Conservation (phyloP, 2,888 invertebrate genomes). For the Neria commutata region DNA sequence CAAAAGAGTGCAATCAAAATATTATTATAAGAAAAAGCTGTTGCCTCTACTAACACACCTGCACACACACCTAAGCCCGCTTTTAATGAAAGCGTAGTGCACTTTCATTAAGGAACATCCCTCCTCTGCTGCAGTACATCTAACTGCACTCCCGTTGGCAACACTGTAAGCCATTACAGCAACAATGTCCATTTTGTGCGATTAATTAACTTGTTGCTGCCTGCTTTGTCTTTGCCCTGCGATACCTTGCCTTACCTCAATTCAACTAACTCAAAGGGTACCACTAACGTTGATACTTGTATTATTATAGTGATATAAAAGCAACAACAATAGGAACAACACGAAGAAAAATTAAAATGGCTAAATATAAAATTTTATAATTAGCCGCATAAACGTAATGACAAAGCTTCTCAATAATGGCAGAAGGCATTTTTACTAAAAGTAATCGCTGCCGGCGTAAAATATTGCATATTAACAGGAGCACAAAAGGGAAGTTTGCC, state of each 20-base stretch:
- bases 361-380: constrained; percentile 33
- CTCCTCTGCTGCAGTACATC: too few species aligned
- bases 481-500: too few species aligned
- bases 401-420: constrained; percentile 21
- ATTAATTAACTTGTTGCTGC: constrained; percentile 24
- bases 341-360: constrained; percentile 8
- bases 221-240: not conserved
- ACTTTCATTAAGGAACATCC: not conserved
- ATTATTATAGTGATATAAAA: too few species aligned
- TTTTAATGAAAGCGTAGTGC: too few species aligned
- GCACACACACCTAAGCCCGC: not conserved
- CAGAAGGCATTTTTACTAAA: too few species aligned
- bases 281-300: not conserved
- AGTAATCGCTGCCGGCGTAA: not conserved
- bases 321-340: too few species aligned
- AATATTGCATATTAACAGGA: too few species aligned
- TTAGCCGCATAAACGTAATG: constrained; percentile 27
- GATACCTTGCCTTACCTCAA: too few species aligned
- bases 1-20: not conserved
- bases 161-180: not conserved
- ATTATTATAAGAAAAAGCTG: not conserved
- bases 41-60: not conserved
- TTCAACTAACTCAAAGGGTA: too few species aligned
- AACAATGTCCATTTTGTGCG: constrained; percentile 26
- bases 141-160: not conserved